Evolutionary conservation across 2,113 vertebrate genomes (phyloP), one percentile per base, ranked within the genome.

Genomic region (Origma solitaria): DNA sequence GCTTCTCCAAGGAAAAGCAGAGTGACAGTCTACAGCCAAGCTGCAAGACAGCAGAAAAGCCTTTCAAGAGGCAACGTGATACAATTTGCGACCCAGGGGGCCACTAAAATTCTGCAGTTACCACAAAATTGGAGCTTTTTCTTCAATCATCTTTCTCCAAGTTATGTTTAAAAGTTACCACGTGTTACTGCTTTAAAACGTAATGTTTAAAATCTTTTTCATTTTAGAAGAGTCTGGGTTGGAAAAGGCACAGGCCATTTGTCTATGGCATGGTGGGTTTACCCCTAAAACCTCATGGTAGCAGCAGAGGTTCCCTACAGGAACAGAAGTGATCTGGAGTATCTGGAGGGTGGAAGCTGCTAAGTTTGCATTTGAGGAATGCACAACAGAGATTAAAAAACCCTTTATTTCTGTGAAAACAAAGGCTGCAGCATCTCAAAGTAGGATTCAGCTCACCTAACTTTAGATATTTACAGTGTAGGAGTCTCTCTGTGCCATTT

Each of bases 21-120:
- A 57, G 62, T 84, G 82, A n/a, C 71, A 92, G 28, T 50, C 68
- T 22, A 28, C 42, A 78, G 18, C 16, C 60, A 45, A 70, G 72
- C 60, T 86, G 51, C 87, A 87, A 78, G 78, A n/a, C 73, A 89
- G 78, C 77, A 95, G 37, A 89, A 94, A 73, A 84, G 18, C 35
- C 61, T 87, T 94, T 91, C 82, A 57, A 68, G 64, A 31, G 87
- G 51, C 17, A 0, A 40, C 0, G 2, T 2, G 4, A 38, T 79
- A 31, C 25, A 47, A 56, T 45, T 37, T 79, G 49, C 87, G 76
- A 44, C 53, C 57, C 61, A 49, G 24, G 38, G 19, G 44, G 9
- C 11, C 15, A 18, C 57, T 69, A 45, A 75, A 91, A 62, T 86
- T 70, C 42, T 84, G 77, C 65, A 79, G 11, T 70, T 50, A 19